Evolutionary conservation across 2,888 invertebrate species (phyloP), one percentile per base, ranked within the genome.

Genomic region (Hirtodrosophila alboralis): DNA sequence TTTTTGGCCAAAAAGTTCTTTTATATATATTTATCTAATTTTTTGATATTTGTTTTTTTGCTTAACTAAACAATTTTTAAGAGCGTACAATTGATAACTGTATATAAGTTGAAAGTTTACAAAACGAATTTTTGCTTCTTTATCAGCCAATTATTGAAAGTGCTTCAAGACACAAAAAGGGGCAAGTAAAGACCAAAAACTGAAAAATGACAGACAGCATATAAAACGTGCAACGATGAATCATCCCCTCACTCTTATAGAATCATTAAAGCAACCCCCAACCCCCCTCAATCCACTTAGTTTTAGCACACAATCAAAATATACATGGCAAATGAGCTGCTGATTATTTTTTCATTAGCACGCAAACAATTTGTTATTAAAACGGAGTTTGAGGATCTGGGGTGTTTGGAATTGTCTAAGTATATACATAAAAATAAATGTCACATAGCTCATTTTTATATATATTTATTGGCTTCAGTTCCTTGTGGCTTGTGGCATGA

Each of bases 261-360:
- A 52, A 64, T 59, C 75, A 61, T 67, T 72, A 57, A 40, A 51
- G 38, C 33, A 41, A 21, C 34, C 48, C 14, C 12, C 43, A 6
- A n/a, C 43, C 8, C n/a, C 1, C 33, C 1, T 1, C 0, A n/a
- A 2, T 7, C 9, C n/a, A 10, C n/a, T n/a, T 26, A 9, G 33
- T 31, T 76, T 79, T 75, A 60, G 68, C 71, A 81, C 84, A 78
- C 83, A 77, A 84, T 81, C 72, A 81, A 84, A 80, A 81, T 77
- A 81, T 77, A 65, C 78, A 84, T 84, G 84, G 45, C 41, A 84
- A 84, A 84, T 81, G 66, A 77, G 77, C 66, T 67, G 72, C 64
- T 73, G 78, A 81, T 81, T 81, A 78, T 81, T 81, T 78, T 81
- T 81, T 84, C 73, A 78, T 80, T 84, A 83, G 83, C 73, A 71